phyloP scores from a whole-genome alignment of 2,888 invertebrate genomes.

The Tricholauxania praeusta region DNA sequence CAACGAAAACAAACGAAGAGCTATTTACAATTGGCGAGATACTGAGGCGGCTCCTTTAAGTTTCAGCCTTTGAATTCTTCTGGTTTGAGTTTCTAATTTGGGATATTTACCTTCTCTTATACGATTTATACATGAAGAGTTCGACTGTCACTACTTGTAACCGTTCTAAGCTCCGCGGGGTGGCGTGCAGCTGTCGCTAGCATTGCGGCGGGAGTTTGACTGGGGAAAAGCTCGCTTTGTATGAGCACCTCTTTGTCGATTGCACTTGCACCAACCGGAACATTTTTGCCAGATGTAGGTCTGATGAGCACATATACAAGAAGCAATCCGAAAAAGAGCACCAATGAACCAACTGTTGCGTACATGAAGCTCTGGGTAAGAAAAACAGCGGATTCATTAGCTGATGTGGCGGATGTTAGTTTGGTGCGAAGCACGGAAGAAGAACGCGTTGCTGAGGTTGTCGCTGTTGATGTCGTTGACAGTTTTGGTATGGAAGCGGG shows the following conservation, averaged over 20 bases:
- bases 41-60: too few species aligned
- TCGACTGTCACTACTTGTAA: slow-evolving; percentile 44
- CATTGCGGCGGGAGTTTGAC: slow-evolving; percentile 47
- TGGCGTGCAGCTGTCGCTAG: slow-evolving; percentile 36
- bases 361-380: slow-evolving; percentile 49
- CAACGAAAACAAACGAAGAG: slow-evolving; percentile 17
- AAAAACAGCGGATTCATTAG: slow-evolving; percentile 33
- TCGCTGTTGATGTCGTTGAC: slow-evolving; percentile 3
- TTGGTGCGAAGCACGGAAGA: slow-evolving; percentile 51
- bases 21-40: slow-evolving; percentile 6
- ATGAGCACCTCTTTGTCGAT: slow-evolving; percentile 54
- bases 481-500: background rate
- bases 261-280: slow-evolving; percentile 37
- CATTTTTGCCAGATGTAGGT: slow-evolving; percentile 50
- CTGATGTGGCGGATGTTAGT: slow-evolving; percentile 41
- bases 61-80: too few species aligned
- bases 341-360: slow-evolving; percentile 49
- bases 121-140: slow-evolving; percentile 56
- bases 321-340: slow-evolving; percentile 52
- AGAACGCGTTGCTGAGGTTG: slow-evolving; percentile 10
- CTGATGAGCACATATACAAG: slow-evolving; percentile 48
- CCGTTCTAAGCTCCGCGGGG: background rate
- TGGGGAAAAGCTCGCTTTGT: slow-evolving; percentile 52
- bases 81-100: too few species aligned
- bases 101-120: background rate